Percentiles rank a stretch among this genome's conserved stretches.
phyloP scores from a whole-genome alignment of 2,888 invertebrate genomes.

The Rhimphoctona megacephalus region DNA sequence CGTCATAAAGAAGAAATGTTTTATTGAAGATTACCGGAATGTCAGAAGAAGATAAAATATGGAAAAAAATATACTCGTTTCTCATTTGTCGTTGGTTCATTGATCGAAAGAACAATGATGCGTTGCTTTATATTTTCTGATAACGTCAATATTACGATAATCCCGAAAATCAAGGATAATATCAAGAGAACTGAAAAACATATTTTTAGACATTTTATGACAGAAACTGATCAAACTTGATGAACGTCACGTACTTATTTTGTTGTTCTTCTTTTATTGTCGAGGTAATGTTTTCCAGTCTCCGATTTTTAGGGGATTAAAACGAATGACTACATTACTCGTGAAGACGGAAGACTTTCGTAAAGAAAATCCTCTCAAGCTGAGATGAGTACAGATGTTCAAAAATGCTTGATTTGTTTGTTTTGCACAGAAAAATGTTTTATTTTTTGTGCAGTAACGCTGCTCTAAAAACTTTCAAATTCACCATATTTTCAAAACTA shows the following conservation, averaged over 20 bases:
- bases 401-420: background rate
- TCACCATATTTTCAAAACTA: background rate
- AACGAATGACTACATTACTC: background rate
- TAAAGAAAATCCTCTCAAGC: background rate
- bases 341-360: slow-evolving; percentile 10
- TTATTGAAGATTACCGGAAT: background rate
- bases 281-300: slow-evolving; percentile 5
- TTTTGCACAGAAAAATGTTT: background rate
- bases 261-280: slow-evolving; percentile 3
- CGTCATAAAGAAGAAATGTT: background rate
- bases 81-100: background rate
- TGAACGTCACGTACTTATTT: background rate
- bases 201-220: slow-evolving; percentile 4
- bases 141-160: slow-evolving; percentile 12
- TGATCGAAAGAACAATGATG: slow-evolving; percentile 1
- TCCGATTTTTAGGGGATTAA: background rate
- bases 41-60: background rate
- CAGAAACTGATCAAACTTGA: background rate
- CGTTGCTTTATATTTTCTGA: background rate
- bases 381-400: background rate
- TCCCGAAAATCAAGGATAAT: background rate
- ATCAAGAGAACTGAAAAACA: background rate
- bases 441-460: background rate
- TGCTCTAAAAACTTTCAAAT: background rate
- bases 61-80: background rate